Evolutionary conservation across 1,140 invertebrate species (phyloP).

Genomic region (Colletes gigas): DNA sequence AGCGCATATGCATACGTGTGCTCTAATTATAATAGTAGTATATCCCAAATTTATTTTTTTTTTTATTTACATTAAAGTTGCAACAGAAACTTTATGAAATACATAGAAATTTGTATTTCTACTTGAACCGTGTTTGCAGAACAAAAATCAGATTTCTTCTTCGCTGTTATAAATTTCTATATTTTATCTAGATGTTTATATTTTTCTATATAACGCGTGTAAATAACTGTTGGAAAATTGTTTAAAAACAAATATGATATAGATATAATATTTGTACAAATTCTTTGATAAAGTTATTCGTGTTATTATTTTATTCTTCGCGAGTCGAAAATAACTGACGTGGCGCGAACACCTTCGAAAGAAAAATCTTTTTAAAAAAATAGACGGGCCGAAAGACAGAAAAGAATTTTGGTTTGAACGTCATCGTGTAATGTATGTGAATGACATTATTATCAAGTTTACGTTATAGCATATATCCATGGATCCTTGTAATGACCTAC

Average conservation of each 20-base stretch:
- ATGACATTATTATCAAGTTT: slow-evolving; percentile 54
- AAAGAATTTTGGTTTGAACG: slow-evolving; percentile 14
- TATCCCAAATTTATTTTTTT: slow-evolving; percentile 7
- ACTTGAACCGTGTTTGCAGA: no score
- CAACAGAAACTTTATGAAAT: background rate
- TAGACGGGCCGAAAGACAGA: background rate
- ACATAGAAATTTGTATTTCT: background rate
- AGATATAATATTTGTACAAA: slow-evolving; percentile 8
- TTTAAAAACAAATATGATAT: background rate
- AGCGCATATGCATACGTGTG: no score
- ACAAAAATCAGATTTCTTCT: background rate
- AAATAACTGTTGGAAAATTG: background rate
- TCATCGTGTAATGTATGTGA: slow-evolving; percentile 52
- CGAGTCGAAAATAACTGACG: slow-evolving; percentile 62
- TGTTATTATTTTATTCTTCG: slow-evolving; percentile 55
- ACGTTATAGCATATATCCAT: slow-evolving; percentile 23
- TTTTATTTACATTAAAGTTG: background rate
- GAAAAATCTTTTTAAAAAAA: slow-evolving; percentile 17
- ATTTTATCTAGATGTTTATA: background rate
- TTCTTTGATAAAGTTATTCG: slow-evolving; percentile 3
- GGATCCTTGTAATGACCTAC: slow-evolving; percentile 65
- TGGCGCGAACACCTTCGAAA: background rate
- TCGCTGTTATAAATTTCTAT: background rate
- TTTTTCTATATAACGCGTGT: background rate
- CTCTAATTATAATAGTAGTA: no score